Evolutionary conservation across 2,113 vertebrate genomes (phyloP), one percentile per base, ranked within the genome.

Genomic region (Pandion haliaetus): DNA sequence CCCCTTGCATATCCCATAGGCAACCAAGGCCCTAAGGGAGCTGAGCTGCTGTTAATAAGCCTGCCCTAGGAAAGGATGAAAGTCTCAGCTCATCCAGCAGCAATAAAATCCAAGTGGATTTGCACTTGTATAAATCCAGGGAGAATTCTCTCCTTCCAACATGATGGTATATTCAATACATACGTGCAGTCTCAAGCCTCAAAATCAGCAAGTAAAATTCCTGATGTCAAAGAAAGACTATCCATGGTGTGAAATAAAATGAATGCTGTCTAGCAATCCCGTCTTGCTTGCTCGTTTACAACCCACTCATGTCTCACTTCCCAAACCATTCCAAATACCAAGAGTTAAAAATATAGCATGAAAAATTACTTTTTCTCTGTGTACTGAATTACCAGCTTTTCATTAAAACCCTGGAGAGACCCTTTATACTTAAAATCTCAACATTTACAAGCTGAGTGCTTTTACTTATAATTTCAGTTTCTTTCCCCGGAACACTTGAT

Each of bases 191-290:
- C 78, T 90, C 83, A 71, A 96, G 91, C 44, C 74, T 84, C 24
- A 20, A 91, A 97, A 98, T 97, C 88, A 98, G 96, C 96, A 98
- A 97, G 96, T 97, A 97, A 97, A 98, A 98, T 96, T 93, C 95
- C 66, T 66, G 85, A 67, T 93, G 97, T 96, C 97, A 96, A 94
- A 98, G 96, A 92, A 96, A 97, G 93, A 95, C 93, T 92, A 91
- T 59, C 94, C 74, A 17, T 57, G 69, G 96, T 96, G 96, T 96
- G 90, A 96, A 94, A 91, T 96, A 94, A 97, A 97, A 95, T 34
- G 83, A 93, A 86, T 72, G 85, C 95, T 97, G 94, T 95, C 95
- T 96, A 86, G 92, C 90, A 89, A 86, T 73, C 90, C 84, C 90
- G 74, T 87, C 90, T 95, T 54, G 20, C 93, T 97, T 86, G 52